These are phyloP conservation scores for Cichladusa arquata DNA, from an alignment of 2,113 vertebrate species.

Conservation along the genomic window DNA sequence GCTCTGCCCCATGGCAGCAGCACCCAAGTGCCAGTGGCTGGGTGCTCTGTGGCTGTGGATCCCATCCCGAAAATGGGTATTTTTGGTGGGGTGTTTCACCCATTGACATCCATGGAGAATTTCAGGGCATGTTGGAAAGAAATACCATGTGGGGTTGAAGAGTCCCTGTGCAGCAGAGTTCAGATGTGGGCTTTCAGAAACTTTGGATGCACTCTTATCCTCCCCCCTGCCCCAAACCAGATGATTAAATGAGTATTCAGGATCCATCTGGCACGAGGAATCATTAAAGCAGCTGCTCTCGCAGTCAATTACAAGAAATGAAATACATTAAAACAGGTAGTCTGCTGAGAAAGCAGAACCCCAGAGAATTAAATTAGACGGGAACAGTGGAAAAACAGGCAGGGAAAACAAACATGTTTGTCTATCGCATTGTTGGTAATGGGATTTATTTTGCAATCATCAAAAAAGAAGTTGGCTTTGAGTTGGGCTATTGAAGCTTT, in stretches of 20 bases:
- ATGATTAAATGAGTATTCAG: constrained; percentile 36
- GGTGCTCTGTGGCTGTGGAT: not conserved
- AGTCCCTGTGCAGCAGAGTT: fast-evolving
- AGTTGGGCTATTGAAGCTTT: not conserved
- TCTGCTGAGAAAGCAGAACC: constrained; percentile 66
- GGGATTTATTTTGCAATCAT: constrained; percentile 6
- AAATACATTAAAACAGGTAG: constrained; percentile 52
- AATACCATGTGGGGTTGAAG: not conserved
- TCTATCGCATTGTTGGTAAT: not conserved
- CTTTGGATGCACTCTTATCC: not conserved
- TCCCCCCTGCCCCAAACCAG: not conserved
- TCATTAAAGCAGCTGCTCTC: constrained; percentile 41
- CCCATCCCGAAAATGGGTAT: not conserved
- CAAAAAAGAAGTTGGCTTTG: not conserved
- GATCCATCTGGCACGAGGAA: constrained; percentile 27
- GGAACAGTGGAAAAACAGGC: constrained; percentile 33
- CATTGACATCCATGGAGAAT: not conserved
- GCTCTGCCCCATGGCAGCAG: not conserved
- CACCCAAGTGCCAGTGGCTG: not conserved
- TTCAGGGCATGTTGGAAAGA: not conserved
- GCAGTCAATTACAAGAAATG: constrained; percentile 43
- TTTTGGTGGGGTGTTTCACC: not conserved
- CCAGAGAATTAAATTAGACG: constrained; percentile 8
- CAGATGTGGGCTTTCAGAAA: not conserved
- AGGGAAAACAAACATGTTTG: constrained; percentile 53